phyloP scores from a whole-genome alignment of 1,140 invertebrate genomes.

The Anadara kagoshimensis region DNA sequence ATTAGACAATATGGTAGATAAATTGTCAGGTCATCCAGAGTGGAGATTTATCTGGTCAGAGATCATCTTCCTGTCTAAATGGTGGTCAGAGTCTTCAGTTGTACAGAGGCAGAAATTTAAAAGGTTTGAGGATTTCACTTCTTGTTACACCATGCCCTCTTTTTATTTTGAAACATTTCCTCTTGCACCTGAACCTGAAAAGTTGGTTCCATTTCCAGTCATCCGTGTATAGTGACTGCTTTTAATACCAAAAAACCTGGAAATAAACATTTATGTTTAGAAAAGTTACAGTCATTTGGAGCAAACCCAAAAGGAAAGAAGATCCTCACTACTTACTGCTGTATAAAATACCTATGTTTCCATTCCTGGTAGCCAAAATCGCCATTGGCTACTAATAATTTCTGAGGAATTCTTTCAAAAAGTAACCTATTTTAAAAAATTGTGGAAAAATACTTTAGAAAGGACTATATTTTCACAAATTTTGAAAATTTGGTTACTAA shows the following conservation, averaged over 20 bases:
- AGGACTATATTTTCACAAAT: too few species aligned
- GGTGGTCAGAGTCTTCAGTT: conserved; percentile 88
- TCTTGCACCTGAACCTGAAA: neutral
- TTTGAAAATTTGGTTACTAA: too few species aligned
- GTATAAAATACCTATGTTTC: too few species aligned
- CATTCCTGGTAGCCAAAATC: too few species aligned
- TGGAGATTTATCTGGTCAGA: conserved; percentile 99
- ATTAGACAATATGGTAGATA: conserved; percentile 90
- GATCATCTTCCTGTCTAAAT: conserved; percentile 92
- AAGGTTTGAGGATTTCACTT: conserved; percentile 75
- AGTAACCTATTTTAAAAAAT: too few species aligned
- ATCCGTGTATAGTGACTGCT: neutral
- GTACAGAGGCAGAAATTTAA: conserved; percentile 82
- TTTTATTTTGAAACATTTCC: neutral
- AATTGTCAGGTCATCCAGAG: conserved; percentile 84
- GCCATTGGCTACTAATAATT: too few species aligned
- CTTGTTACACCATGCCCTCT: too few species aligned
- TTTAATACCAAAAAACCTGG: neutral
- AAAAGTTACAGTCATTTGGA: neutral
- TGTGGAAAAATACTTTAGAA: too few species aligned
- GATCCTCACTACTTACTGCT: too few species aligned
- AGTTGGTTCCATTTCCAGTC: neutral
- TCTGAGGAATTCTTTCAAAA: too few species aligned
- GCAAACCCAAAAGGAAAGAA: too few species aligned
- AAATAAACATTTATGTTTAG: neutral